Conservation (phyloP, 2,797 vertebrate genomes). For the Sebastiscus albofasciatus region DNA sequence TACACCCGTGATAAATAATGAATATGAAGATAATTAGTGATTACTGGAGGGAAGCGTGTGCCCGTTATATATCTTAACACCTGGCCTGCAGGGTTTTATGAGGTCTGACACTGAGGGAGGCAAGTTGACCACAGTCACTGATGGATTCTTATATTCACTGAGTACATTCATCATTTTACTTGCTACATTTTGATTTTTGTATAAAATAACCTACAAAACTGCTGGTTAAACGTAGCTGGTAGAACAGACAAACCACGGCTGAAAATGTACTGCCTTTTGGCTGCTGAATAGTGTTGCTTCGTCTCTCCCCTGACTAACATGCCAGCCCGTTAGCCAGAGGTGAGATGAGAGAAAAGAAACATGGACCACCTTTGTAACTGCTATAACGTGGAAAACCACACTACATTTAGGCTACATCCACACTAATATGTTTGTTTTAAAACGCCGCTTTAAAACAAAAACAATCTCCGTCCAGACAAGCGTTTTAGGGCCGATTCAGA, state of each 20-base stretch:
- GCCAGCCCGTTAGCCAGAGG: constrained; percentile 23
- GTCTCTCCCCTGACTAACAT: constrained; percentile 27
- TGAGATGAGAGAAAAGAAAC: not conserved
- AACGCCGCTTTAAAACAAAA: too few species aligned
- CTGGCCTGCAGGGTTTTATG: constrained; percentile 74
- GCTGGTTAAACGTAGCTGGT: constrained; percentile 48
- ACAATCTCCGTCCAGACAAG: too few species aligned
- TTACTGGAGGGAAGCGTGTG: constrained; percentile 36
- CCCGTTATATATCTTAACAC: constrained; percentile 24
- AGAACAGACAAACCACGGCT: constrained; percentile 17
- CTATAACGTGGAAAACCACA: not conserved
- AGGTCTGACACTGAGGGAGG: constrained; percentile 33
- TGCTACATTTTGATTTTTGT: constrained; percentile 37
- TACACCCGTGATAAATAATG: constrained; percentile 43
- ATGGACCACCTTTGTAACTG: constrained; percentile 13
- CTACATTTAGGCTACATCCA: not conserved
- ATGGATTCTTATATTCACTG: constrained; percentile 22
- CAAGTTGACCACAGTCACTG: constrained; percentile 13
- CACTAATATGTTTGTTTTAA: too few species aligned
- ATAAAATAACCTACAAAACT: constrained; percentile 27
- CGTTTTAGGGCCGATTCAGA: too few species aligned
- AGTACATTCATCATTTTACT: constrained; percentile 50
- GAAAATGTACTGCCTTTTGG: not conserved
- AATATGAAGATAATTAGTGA: constrained; percentile 17
- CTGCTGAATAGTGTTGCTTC: constrained; percentile 32